Evolutionary conservation across 2,888 invertebrate species (phyloP).

Genomic region (Torymus tubicola): DNA sequence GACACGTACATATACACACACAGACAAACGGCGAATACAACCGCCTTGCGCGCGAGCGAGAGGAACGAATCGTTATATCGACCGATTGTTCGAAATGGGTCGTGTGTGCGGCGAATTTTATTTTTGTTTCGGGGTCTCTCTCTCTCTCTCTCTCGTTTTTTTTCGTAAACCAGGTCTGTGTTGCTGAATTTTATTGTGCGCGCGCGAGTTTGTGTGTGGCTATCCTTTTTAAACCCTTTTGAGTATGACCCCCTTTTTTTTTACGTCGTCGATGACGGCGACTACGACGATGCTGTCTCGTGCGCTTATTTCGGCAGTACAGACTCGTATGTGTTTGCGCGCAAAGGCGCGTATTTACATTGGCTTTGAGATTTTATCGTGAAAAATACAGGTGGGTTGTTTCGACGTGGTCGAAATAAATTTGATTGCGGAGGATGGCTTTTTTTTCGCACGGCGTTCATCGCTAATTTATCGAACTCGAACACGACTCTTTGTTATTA

Average conservation of each 20-base stretch:
- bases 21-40: background rate
- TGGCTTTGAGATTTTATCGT: background rate
- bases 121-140: constrained; percentile 45
- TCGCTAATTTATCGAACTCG: too few species aligned
- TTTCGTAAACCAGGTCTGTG: constrained; percentile 29
- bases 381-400: background rate
- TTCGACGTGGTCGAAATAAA: background rate
- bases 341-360: constrained; percentile 33
- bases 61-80: constrained; percentile 43
- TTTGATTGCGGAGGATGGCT: background rate
- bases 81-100: constrained; percentile 51
- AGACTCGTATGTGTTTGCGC: background rate
- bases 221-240: constrained; percentile 32
- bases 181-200: constrained; percentile 39
- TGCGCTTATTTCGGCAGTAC: background rate
- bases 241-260: constrained; percentile 40
- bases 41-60: background rate
- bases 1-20: background rate
- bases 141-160: background rate
- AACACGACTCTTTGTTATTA: too few species aligned
- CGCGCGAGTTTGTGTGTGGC: background rate
- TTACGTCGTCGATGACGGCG: constrained; percentile 1
- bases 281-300: background rate
- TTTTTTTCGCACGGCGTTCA: background rate
- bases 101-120: constrained; percentile 49